Conservation (phyloP, 2,888 invertebrate genomes). For the Limnephilus marmoratus region DNA sequence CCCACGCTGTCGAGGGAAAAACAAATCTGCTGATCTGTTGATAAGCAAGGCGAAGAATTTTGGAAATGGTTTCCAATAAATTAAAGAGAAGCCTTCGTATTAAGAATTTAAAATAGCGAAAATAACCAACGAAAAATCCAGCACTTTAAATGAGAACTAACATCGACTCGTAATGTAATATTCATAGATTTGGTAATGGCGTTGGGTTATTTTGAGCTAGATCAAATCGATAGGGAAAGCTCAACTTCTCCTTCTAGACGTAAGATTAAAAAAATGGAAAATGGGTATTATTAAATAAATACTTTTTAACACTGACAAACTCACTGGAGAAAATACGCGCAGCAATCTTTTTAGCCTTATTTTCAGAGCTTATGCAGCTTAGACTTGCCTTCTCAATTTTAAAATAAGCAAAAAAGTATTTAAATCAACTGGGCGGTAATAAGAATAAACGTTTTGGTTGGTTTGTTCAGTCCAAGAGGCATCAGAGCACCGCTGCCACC, state of each 20-base stretch:
- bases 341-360: background rate
- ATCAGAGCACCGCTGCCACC: background rate
- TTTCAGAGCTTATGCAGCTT: background rate
- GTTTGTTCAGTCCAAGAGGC: background rate
- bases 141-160: background rate
- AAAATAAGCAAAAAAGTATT: background rate
- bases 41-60: background rate
- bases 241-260: background rate
- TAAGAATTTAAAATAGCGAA: background rate
- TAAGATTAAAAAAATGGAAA: background rate
- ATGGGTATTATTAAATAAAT: background rate
- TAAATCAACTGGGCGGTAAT: constrained; percentile 41
- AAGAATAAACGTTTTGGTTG: background rate
- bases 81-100: background rate
- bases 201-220: background rate
- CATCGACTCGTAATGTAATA: background rate
- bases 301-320: background rate
- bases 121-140: background rate
- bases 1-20: background rate
- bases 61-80: background rate
- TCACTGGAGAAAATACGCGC: background rate
- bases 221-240: background rate
- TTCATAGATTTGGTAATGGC: background rate
- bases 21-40: constrained; percentile 7
- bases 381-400: background rate